These are phyloP conservation scores for Phymatocera aterrima DNA, from an alignment of 2,888 invertebrate species.

Conservation along the genomic window DNA sequence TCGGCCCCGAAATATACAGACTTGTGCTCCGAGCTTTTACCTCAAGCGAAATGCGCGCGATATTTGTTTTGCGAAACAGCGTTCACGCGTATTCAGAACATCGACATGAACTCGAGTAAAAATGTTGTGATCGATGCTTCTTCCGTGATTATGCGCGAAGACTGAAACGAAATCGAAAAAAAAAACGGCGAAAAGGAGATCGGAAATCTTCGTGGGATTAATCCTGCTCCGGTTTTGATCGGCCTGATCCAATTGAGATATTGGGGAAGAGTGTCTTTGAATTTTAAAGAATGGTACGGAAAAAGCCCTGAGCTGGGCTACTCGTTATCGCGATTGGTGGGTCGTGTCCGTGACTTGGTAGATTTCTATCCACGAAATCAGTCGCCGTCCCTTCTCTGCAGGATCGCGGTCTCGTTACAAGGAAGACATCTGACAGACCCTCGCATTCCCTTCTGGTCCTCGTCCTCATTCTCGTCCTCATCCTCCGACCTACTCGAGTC, in stretches of 20 bases:
- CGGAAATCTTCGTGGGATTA: background rate
- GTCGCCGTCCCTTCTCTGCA: slow-evolving; percentile 39
- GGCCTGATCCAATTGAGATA: slow-evolving; percentile 3
- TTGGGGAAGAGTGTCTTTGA: slow-evolving; percentile 28
- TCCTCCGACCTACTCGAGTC: background rate
- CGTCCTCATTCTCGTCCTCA: slow-evolving; percentile 24
- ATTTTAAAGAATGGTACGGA: slow-evolving; percentile 30
- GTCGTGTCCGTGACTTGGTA: slow-evolving; percentile 16
- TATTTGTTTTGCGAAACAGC: background rate
- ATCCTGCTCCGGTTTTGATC: background rate
- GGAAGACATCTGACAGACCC: slow-evolving; percentile 44
- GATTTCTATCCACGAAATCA: slow-evolving; percentile 31
- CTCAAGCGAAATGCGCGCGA: background rate
- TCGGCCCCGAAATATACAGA: background rate
- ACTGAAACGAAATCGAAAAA: background rate
- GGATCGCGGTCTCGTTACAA: slow-evolving; percentile 44
- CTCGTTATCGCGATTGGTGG: slow-evolving; percentile 42
- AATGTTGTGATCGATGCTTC: background rate
- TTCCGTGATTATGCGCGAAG: no score
- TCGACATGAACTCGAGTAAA: no score
- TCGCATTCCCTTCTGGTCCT: slow-evolving; percentile 44
- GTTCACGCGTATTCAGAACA: no score
- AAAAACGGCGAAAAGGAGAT: background rate
- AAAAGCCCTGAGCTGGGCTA: background rate
- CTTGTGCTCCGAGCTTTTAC: background rate